A percentile compares a stretch with the other conserved stretches of the same genome.
These are phyloP conservation scores for Phaetusa simplex DNA, from an alignment of 2,113 vertebrate genomes.

Conservation along the genomic window DNA sequence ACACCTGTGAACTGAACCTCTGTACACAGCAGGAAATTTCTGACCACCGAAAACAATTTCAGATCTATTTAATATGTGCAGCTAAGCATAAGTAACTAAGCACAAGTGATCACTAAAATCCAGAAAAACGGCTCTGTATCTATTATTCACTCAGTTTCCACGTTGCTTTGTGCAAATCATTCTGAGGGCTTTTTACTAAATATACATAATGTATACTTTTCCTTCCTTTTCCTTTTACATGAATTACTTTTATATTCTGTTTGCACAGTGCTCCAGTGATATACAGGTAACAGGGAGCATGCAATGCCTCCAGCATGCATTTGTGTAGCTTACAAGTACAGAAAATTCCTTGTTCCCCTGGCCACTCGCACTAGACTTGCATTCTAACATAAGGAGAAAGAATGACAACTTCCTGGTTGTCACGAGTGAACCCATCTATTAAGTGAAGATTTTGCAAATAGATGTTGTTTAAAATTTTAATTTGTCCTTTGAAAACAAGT, in stretches of 20 bases:
- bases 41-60: not conserved
- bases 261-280: not conserved
- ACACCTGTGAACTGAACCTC: not conserved
- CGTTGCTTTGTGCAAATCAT: not conserved
- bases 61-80: not conserved
- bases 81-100: not conserved
- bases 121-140: not conserved
- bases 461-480: not conserved
- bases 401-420: not conserved
- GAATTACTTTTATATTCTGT: not conserved
- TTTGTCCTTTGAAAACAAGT: not conserved
- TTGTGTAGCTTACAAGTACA: not conserved
- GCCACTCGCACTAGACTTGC: not conserved
- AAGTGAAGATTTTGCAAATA: not conserved
- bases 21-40: not conserved
- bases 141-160: not conserved
- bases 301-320: not conserved
- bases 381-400: not conserved
- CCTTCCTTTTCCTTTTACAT: not conserved
- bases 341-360: not conserved
- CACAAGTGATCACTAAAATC: not conserved
- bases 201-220: not conserved
- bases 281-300: not conserved
- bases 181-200: not conserved
- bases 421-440: not conserved